Percentiles rank a stretch among this genome's conserved stretches.
These are phyloP conservation scores for Scarus forsteni DNA, from an alignment of 2,797 vertebrate genomes.

Conservation along the genomic window DNA sequence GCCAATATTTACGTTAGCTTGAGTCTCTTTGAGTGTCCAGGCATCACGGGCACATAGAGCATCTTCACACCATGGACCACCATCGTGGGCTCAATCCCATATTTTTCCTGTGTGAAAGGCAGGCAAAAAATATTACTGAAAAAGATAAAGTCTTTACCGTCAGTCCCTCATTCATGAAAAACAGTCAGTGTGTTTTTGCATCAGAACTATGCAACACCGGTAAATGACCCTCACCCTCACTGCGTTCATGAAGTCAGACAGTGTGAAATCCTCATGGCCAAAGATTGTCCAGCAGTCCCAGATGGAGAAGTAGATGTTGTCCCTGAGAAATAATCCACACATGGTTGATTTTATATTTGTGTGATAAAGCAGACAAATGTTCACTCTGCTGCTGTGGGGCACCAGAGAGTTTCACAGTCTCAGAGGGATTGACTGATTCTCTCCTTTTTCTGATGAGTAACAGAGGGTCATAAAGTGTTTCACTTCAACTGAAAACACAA, in stretches of 20 bases:
- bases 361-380: neutral
- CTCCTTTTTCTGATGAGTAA: no score
- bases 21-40: constrained; percentile 96
- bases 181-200: neutral
- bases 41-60: constrained; percentile 98
- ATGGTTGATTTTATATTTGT: neutral
- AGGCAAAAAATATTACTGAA: neutral
- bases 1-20: constrained; percentile 91
- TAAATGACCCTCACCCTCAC: constrained; percentile 88
- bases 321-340: constrained; percentile 79
- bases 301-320: constrained; percentile 95
- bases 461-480: no score
- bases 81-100: constrained; percentile 97
- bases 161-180: neutral
- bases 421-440: no score
- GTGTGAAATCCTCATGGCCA: constrained; percentile 96
- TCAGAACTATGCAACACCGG: neutral
- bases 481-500: no score
- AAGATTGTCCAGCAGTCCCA: constrained; percentile 97
- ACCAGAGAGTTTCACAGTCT: no score
- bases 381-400: neutral
- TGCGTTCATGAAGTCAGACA: constrained; percentile 95
- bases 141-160: neutral
- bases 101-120: constrained; percentile 92
- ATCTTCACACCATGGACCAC: constrained; percentile 99